phyloP scores from a whole-genome alignment of 37 sponge, comb jelly and placozoan genomes.

The Hormiphora californensis region DNA sequence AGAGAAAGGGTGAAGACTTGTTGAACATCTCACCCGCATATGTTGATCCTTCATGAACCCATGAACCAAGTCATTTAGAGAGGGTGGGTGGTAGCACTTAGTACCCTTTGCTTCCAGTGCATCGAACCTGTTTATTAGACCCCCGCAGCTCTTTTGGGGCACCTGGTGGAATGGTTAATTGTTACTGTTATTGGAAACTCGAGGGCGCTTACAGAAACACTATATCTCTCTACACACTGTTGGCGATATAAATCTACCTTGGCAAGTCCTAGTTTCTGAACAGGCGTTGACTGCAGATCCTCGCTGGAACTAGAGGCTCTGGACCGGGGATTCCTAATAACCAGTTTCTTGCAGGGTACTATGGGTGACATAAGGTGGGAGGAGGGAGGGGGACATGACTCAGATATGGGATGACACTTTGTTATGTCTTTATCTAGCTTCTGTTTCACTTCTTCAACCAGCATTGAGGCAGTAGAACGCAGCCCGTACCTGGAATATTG shows the following conservation, averaged over 20 bases:
- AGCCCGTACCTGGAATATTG: conserved; percentile 1
- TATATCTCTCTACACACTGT: background rate
- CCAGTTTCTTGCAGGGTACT: conserved; percentile 25
- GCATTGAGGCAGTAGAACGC: background rate
- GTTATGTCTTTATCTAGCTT: conserved; percentile 21
- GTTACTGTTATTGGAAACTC: background rate
- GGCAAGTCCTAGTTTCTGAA: background rate
- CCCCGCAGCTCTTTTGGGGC: conserved; percentile 25
- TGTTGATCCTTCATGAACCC: conserved; percentile 45
- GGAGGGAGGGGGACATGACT: background rate
- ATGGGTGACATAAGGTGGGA: conserved; percentile 29
- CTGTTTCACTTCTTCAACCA: conserved; percentile 37
- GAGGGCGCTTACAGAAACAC: background rate
- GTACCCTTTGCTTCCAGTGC: conserved; percentile 19
- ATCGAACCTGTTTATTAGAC: background rate
- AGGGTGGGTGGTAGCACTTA: conserved; percentile 8
- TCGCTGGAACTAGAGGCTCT: background rate
- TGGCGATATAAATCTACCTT: background rate
- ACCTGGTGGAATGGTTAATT: no score
- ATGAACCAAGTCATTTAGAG: conserved; percentile 40
- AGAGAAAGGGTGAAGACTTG: no score
- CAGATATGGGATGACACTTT: background rate
- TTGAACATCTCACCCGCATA: background rate
- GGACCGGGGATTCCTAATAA: conserved; percentile 21
- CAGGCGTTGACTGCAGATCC: background rate